Evolutionary conservation across 2,113 vertebrate genomes (phyloP).

Genomic region (Eptatretus burgeri): DNA sequence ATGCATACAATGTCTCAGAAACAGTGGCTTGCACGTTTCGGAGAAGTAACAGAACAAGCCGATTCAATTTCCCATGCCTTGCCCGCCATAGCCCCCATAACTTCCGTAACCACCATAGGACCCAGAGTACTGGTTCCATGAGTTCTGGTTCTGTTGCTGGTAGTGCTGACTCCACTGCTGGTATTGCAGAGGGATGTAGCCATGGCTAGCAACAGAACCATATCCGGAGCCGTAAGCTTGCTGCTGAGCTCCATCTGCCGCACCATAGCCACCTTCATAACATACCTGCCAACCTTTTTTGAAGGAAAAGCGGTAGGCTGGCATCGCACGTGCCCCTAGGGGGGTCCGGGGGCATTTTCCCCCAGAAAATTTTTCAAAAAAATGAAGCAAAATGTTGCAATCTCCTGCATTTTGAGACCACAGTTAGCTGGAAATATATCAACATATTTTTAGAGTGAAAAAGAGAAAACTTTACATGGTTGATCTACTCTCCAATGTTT

Average conservation of each 20-base stretch:
- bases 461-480: too few relatives aligned
- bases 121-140: conserved; percentile 67
- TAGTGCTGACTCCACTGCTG: conserved; percentile 52
- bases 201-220: not conserved
- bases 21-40: not conserved
- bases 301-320: too few relatives aligned
- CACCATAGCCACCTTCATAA: not conserved
- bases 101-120: conserved; percentile 27
- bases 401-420: too few relatives aligned
- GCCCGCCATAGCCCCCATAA: not conserved
- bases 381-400: too few relatives aligned
- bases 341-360: too few relatives aligned
- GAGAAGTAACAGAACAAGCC: not conserved
- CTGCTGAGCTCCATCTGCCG: not conserved
- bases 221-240: not conserved
- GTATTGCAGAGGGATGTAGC: not conserved
- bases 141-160: conserved; percentile 40
- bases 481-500: too few relatives aligned
- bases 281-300: too few relatives aligned
- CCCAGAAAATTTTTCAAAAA: too few relatives aligned
- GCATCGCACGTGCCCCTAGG: too few relatives aligned
- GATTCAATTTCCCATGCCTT: not conserved
- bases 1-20: not conserved
- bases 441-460: too few relatives aligned
- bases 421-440: too few relatives aligned